Evolutionary conservation across 2,888 invertebrate species (phyloP), one percentile per base, ranked within the genome.

Genomic region (Axea sp.): DNA sequence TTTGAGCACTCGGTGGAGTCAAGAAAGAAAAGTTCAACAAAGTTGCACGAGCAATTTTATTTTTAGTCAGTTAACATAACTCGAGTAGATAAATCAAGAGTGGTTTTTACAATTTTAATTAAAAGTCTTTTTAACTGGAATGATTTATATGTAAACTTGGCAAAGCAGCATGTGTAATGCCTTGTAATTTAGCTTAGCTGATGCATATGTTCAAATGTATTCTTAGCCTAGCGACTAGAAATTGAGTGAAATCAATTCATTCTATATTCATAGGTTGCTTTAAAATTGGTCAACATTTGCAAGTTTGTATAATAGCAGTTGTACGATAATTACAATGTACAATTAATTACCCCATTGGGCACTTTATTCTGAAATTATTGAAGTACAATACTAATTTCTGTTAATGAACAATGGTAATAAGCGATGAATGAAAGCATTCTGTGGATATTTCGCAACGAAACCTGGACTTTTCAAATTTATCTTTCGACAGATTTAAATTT

Each of bases 131-230:
- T 62, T 51, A 15, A 31, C 6, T 22, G 6, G 12, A 22, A 49
- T 39, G 62, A 62, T 62, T 62, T 62, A 62, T 62, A 19, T n/a
- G 37, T 47, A 30, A 60, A 49, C 37, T 49, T 39, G 19, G 39
- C 12, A 11, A 2, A 9, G 22, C 33, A 11, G 47, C 31, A n/a
- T 60, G 8, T 47, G 47, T 47, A 60, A 47, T 60, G 47, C 47
- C 47, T 62, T 22, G 41, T 41, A 62, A 62, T 49, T 62, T 62
- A 49, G 30, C 26, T 17, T 15, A 11, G 37, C 35, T 8, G 17
- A 51, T 62, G 49, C 49, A 49, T 26, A 31, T 31, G 62, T 26
- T 49, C 31, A n/a, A 45, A 11, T 45, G 33, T 12, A 37, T 43
- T 55, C 57, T 59, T 33, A 45, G 26, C 8, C 14, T 8, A 28